These are phyloP conservation scores for Euthynnus affinis DNA, from an alignment of 2,797 vertebrate species.

Conservation along the genomic window DNA sequence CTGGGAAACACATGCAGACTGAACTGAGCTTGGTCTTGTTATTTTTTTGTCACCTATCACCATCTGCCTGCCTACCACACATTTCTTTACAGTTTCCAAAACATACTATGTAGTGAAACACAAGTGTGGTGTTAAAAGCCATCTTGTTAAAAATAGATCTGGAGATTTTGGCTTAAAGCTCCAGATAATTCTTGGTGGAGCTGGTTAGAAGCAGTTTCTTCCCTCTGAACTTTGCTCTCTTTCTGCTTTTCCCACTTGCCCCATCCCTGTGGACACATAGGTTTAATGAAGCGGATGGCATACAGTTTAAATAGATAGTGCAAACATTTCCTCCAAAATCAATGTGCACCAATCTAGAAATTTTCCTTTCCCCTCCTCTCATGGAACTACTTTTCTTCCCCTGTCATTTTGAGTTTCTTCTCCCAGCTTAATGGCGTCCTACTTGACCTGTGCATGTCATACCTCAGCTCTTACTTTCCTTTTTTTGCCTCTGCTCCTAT, in stretches of 20 bases:
- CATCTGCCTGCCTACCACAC: neutral
- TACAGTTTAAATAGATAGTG: conserved; percentile 29
- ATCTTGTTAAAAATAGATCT: conserved; percentile 45
- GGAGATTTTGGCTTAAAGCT: conserved; percentile 32
- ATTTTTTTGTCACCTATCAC: conserved; percentile 19
- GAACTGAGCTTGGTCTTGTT: neutral
- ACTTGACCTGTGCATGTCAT: conserved; percentile 5
- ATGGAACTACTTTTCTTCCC: neutral
- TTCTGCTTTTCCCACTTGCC: conserved; percentile 33
- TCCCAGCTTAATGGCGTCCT: neutral
- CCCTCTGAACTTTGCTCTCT: conserved; percentile 61
- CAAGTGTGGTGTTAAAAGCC: conserved; percentile 11
- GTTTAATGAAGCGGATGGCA: conserved; percentile 52
- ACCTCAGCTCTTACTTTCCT: neutral
- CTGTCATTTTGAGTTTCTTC: neutral
- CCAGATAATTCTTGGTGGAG: conserved; percentile 31
- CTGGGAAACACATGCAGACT: too few relatives aligned
- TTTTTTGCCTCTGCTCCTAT: neutral
- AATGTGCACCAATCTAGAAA: neutral
- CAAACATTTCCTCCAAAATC: conserved; percentile 27
- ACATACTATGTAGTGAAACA: conserved; percentile 7
- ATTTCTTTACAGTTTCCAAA: neutral
- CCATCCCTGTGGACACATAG: conserved; percentile 27
- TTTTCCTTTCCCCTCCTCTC: neutral
- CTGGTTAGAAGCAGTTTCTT: conserved; percentile 18